Evolutionary conservation across 2,888 invertebrate species (phyloP), one percentile per base, ranked within the genome.

Genomic region (Orthonychiurus folsomi): DNA sequence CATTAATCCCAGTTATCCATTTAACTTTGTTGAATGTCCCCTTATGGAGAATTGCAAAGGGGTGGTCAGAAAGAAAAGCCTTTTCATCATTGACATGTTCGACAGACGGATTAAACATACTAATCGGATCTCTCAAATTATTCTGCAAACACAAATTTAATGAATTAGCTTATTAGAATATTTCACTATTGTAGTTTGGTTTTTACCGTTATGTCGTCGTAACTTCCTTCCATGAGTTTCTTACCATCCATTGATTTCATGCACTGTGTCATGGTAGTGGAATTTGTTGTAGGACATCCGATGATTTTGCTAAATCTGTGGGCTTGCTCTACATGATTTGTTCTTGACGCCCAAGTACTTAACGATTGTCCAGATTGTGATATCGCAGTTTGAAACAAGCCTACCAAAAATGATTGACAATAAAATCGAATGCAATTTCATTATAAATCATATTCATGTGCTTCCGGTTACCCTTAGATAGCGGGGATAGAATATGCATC

Each of bases 341-440:
- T 52, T 1, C 60, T 61, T 3, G 68, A 53, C 2, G 70, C 66
- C 68, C 68, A 68, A 0, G 64, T 63, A 56, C 67, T 68, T 2
- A 68, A 67, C 9, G 70, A 66, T 3, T 64, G 63, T 1, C 70
- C 70, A 65, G 67, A 67, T 1, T 66, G 50, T 59, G 63, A 65
- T 3, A 70, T 68, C 12, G 63, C 68, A 24, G 59, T 65, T 1
- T 61, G 28, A 54, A 70, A 68, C 12, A 69, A 50, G n/a, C 69
- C 67, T 50, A 37, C 37, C n/a, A 37, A 37, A 50, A 28, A 37
- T 18, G 25, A 23, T 37, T 37, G 12, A 18, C 2, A 9, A 5
- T 2, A 47, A 9, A 25, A 55, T 3, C 24, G 3, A 21, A 9
- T 12, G 12, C 12, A 24, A n/a, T 9, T 9, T 24, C 55, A 55